A percentile compares a stretch with the other conserved stretches of the same genome.
Evolutionary conservation across 2,113 vertebrate genomes (phyloP).

Genomic region (Laterallus jamaicensis): DNA sequence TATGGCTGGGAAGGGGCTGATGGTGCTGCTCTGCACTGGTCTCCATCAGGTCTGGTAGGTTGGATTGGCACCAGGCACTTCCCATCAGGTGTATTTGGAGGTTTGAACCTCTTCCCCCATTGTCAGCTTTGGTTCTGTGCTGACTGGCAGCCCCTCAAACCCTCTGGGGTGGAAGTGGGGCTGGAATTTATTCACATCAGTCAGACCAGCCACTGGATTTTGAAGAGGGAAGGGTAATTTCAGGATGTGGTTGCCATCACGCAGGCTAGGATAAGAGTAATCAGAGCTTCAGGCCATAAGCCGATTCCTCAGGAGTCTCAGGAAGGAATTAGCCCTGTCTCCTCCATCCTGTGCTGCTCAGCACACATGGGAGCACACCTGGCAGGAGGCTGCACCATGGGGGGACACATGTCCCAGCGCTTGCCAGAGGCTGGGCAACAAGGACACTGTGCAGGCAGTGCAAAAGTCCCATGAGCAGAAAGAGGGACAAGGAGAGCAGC

Average conservation of each 20-base stretch:
- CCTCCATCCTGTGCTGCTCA: neutral
- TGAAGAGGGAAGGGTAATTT: neutral
- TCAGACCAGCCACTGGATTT: neutral
- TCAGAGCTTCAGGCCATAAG: neutral
- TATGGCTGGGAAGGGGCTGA: neutral
- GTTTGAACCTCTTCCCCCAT: neutral
- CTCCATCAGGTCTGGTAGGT: neutral
- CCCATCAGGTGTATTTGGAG: neutral
- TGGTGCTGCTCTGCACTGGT: neutral
- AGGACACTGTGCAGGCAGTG: neutral
- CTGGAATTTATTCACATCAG: fast-evolving
- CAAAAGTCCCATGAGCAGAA: neutral
- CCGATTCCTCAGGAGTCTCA: conserved; percentile 40
- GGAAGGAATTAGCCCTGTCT: conserved; percentile 39
- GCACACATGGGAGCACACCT: neutral
- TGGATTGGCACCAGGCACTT: neutral
- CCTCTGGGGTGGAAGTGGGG: neutral
- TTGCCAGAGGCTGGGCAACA: neutral
- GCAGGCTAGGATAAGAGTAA: conserved; percentile 46
- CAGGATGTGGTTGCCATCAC: neutral
- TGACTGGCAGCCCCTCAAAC: neutral
- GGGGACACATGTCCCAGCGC: fast-evolving
- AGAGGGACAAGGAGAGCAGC: neutral
- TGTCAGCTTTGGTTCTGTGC: neutral
- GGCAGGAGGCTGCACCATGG: neutral